Evolutionary conservation across 2,797 vertebrate genomes (phyloP).

Genomic region (Leptoclinus maculatus): DNA sequence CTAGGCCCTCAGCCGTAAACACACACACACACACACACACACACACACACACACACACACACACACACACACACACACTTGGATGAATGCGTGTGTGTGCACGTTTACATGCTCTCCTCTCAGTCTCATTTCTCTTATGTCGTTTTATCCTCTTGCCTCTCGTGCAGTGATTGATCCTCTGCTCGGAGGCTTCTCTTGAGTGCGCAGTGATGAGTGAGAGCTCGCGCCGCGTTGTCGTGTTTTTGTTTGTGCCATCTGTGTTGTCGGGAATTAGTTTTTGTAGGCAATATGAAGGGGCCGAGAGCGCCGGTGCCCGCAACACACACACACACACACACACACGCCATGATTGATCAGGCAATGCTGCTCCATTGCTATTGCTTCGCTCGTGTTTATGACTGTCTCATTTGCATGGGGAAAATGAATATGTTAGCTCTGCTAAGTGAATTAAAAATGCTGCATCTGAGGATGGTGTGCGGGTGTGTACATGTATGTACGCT

Average conservation of each 20-base stretch:
- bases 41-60: constrained; percentile 20
- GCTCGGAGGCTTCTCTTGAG: constrained; percentile 67
- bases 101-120: constrained; percentile 39
- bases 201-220: constrained; percentile 57
- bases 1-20: constrained; percentile 42
- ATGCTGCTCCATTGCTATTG: constrained; percentile 53
- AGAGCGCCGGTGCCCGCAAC: constrained; percentile 50
- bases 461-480: constrained; percentile 1
- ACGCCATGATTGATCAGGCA: constrained; percentile 69
- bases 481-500: constrained; percentile 1
- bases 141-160: constrained; percentile 58
- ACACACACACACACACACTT: constrained; percentile 33
- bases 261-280: constrained; percentile 63
- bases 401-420: constrained; percentile 69
- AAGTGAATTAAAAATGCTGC: constrained; percentile 67
- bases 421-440: constrained; percentile 54
- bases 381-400: constrained; percentile 64
- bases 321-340: constrained; percentile 17
- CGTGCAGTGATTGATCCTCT: constrained; percentile 71
- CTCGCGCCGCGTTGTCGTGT: constrained; percentile 46
- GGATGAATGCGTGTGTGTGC: constrained; percentile 2
- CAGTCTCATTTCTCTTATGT: constrained; percentile 58
- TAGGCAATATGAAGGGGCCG: constrained; percentile 43
- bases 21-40: constrained; percentile 28
- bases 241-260: constrained; percentile 74